Percentiles rank a stretch among this genome's conserved stretches.
These are phyloP conservation scores for Brachionus asplanchnoidis DNA, from an alignment of 1,140 invertebrate species.

Conservation along the genomic window DNA sequence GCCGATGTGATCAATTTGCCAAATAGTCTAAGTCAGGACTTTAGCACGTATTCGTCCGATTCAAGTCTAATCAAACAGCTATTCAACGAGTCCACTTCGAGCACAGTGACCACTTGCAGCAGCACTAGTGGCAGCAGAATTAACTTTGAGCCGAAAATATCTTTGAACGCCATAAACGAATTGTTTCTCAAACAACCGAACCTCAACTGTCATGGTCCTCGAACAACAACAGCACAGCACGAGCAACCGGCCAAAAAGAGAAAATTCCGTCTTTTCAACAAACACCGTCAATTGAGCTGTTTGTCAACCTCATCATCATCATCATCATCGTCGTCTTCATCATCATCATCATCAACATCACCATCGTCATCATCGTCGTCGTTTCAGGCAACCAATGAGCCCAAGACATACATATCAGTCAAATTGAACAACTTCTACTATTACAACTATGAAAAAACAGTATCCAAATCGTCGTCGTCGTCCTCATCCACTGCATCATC, in stretches of 20 bases:
- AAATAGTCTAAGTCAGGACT: slow-evolving; percentile 30
- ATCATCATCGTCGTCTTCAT: neutral
- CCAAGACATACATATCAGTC: slow-evolving; percentile 27
- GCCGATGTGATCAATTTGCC: slow-evolving; percentile 34
- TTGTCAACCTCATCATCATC: neutral
- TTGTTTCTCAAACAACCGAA: neutral
- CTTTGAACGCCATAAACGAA: neutral
- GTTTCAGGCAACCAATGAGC: neutral
- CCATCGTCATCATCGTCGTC: neutral
- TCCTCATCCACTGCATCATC: neutral
- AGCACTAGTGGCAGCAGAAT: neutral
- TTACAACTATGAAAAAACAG: slow-evolving; percentile 28
- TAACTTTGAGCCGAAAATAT: neutral
- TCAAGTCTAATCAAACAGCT: slow-evolving; percentile 34
- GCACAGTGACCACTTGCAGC: neutral
- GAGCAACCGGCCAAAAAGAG: neutral
- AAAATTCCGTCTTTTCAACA: neutral
- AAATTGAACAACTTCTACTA: slow-evolving; percentile 33
- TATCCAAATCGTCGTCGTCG: neutral
- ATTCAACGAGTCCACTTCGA: neutral
- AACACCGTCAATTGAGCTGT: neutral
- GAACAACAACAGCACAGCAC: too few species aligned
- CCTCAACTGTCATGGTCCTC: too few species aligned
- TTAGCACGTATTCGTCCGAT: slow-evolving; percentile 39
- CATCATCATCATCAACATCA: neutral